phyloP scores from a whole-genome alignment of 2,113 vertebrate species.

The Sinocyclocheilus rhinocerous region DNA sequence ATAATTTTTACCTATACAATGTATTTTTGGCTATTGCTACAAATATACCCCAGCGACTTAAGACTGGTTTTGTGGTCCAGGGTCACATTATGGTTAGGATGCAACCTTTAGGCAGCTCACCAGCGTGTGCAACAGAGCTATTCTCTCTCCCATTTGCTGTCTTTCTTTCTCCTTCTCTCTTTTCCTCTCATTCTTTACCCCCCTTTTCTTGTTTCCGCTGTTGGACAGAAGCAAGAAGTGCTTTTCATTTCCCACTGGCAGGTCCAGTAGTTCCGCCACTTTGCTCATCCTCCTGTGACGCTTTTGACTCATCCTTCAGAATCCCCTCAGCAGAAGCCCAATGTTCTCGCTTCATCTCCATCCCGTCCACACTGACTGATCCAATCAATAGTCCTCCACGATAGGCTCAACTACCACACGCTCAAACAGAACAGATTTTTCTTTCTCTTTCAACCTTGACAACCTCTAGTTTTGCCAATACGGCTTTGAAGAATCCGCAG shows the following conservation, averaged over 20 bases:
- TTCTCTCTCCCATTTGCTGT: neutral
- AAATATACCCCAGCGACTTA: too few species aligned
- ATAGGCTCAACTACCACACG: slow-evolving; percentile 29
- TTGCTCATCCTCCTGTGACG: slow-evolving; percentile 49
- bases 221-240: slow-evolving; percentile 34
- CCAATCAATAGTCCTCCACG: slow-evolving; percentile 56
- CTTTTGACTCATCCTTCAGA: slow-evolving; percentile 49
- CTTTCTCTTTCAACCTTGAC: slow-evolving; percentile 46
- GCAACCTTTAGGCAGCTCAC: neutral
- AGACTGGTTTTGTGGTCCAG: too few species aligned
- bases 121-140: neutral
- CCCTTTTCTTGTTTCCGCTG: neutral
- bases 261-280: slow-evolving; percentile 12
- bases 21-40: too few species aligned
- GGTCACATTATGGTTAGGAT: neutral
- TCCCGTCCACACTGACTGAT: slow-evolving; percentile 46
- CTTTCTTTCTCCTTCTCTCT: neutral
- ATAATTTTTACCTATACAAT: too few species aligned
- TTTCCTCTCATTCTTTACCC: neutral
- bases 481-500: neutral
- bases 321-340: slow-evolving; percentile 46
- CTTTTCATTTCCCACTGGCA: slow-evolving; percentile 43
- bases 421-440: slow-evolving; percentile 43
- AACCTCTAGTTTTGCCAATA: slow-evolving; percentile 21
- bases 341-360: slow-evolving; percentile 58